Base-by-base conservation (phyloP, 1,140 invertebrate species). In the Pachypeltis micranthus region DNA sequence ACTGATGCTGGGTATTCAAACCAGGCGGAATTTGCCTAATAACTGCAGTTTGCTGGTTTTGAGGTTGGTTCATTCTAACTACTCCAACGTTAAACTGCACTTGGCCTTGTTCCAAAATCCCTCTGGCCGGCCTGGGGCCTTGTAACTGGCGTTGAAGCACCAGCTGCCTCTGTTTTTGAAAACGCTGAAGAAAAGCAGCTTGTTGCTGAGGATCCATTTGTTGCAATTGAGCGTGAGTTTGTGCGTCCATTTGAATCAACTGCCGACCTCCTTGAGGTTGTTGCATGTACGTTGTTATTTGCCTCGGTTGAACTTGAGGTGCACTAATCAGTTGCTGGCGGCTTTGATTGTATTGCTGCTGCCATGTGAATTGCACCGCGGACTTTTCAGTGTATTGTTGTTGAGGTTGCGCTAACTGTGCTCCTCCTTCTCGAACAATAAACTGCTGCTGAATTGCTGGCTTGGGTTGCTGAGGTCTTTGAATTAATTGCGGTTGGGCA, bases 161-260 rank as follows among this genome's bases (percentile, higher is more conserved):
- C 2, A 85, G 71, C 64, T 81, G 82, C 47, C 83, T 75, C 55
- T 85, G 79, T 68, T 85, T 85, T 67, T 88, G 85, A 34, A 90
- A 74, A 69, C 86, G 86, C 3, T 86, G 82, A 0, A 90, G 83
- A 68, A 89, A 90, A 69, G 88, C 79, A 1, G 85, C 84, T 27
- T 85, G 77, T 66, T 90, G 86, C 61, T 85, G 81, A 0, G 86
- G 85, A 69, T 88, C 85, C 80, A 91, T 83, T 61, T 88, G 85
- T 69, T 90, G 87, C 26, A 90, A 72, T 65, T 90, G 86, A n/a
- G 87, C 85, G 69, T 90, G 87, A 2, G 87, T 88, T 65, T 88
- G 85, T 3, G 85, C 85, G 70, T 89, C 87, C 60, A 89, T 73
- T 57, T 87, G 87, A 59, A 88, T 90, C 31, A 84, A 76, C 67